Evolutionary conservation across 2,113 vertebrate species (phyloP).

Genomic region (Seriola aureovittata): DNA sequence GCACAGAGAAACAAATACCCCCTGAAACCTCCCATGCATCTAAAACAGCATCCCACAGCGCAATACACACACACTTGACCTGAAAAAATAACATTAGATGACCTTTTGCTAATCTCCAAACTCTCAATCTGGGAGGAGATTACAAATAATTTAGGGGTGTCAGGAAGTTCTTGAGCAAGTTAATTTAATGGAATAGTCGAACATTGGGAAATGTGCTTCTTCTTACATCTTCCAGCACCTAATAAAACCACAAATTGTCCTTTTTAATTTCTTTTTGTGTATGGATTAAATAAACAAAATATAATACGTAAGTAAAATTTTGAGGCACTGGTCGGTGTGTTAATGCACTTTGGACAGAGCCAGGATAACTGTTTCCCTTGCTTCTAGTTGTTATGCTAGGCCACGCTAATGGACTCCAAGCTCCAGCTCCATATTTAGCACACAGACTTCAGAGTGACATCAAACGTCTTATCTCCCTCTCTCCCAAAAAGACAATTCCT

Average conservation of each 20-base stretch:
- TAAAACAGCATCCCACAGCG: slow-evolving; percentile 15
- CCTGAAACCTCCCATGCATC: slow-evolving; percentile 3
- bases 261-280: not conserved
- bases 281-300: not conserved
- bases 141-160: no score
- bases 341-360: no score
- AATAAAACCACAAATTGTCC: no score
- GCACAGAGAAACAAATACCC: slow-evolving; percentile 14
- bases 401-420: not conserved
- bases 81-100: not conserved
- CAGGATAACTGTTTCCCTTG: no score
- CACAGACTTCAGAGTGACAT: not conserved
- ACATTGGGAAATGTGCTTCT: no score
- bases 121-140: not conserved
- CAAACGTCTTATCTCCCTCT: no score
- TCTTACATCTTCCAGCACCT: no score
- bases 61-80: not conserved
- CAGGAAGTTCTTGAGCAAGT: not conserved
- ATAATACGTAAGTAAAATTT: not conserved
- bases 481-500: not conserved
- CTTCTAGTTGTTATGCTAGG: not conserved
- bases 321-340: no score
- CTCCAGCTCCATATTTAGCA: not conserved
- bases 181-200: not conserved
- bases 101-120: not conserved